phyloP scores from a whole-genome alignment of 2,113 vertebrate genomes.

The Saccopteryx bilineata region DNA sequence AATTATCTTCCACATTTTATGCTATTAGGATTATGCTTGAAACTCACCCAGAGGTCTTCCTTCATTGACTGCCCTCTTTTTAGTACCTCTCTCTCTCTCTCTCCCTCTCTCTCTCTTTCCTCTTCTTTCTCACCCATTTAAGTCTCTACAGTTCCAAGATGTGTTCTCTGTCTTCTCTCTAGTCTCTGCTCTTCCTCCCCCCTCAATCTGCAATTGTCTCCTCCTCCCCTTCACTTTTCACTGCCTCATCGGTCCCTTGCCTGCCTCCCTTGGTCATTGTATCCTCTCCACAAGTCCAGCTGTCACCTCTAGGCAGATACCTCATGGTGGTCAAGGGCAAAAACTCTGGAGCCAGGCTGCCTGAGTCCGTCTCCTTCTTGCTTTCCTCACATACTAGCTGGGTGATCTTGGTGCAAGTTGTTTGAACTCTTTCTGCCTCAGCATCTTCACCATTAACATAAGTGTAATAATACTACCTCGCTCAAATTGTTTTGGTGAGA shows the following conservation, averaged over 20 bases:
- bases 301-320: background rate
- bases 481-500: background rate
- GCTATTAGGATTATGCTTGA: background rate
- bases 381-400: background rate
- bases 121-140: background rate
- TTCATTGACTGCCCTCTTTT: background rate
- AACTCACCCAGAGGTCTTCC: background rate
- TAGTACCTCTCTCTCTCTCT: background rate
- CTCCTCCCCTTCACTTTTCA: background rate
- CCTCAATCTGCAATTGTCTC: background rate
- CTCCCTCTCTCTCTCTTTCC: background rate
- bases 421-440: background rate
- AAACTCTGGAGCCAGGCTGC: background rate
- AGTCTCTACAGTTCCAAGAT: background rate
- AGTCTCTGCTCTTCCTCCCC: background rate
- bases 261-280: background rate
- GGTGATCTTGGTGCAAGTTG: background rate
- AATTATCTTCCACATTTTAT: background rate
- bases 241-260: background rate
- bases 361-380: background rate
- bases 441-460: background rate
- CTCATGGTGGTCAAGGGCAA: background rate
- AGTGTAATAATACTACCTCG: background rate
- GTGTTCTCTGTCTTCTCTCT: background rate
- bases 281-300: background rate